These are phyloP conservation scores for Micrasema minimum DNA, from an alignment of 1,140 invertebrate genomes.

Conservation along the genomic window DNA sequence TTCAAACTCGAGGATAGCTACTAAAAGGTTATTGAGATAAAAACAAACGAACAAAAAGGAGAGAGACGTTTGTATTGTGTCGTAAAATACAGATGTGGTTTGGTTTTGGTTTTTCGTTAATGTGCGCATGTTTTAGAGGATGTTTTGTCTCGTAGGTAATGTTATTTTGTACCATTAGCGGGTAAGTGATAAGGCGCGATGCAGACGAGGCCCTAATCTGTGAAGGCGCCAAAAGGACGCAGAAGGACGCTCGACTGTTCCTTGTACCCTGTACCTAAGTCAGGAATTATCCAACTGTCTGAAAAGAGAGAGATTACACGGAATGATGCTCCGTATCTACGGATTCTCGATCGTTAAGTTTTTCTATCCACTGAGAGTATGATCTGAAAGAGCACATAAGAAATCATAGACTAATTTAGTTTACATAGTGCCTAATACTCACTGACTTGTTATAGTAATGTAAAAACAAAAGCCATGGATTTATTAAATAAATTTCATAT, in stretches of 20 bases:
- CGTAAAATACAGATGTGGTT: background rate
- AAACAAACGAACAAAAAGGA: too few relatives aligned
- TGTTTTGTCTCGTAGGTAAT: background rate
- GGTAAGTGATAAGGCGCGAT: slow-evolving; percentile 15
- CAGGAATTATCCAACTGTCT: slow-evolving; percentile 24
- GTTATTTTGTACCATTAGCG: slow-evolving; percentile 32
- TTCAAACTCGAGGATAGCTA: background rate
- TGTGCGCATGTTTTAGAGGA: too few relatives aligned
- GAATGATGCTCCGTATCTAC: slow-evolving; percentile 8
- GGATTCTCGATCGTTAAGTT: slow-evolving; percentile 23
- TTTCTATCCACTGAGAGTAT: slow-evolving; percentile 13
- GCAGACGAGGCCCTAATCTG: slow-evolving; percentile 21
- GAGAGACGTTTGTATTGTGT: background rate
- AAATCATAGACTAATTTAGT: too few relatives aligned
- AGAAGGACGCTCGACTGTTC: too few relatives aligned
- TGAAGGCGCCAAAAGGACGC: slow-evolving; percentile 27
- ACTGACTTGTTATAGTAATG: too few relatives aligned
- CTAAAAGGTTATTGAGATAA: slow-evolving; percentile 4
- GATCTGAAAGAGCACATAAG: too few relatives aligned
- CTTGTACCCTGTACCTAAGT: slow-evolving; percentile 4
- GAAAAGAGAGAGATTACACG: slow-evolving; percentile 6
- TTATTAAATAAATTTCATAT: too few relatives aligned
- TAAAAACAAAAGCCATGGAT: too few relatives aligned
- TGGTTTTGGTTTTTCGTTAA: background rate
- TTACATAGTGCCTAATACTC: too few relatives aligned